Percentiles rank a stretch among this genome's conserved stretches.
Evolutionary conservation across 1,140 invertebrate genomes (phyloP).

Genomic region (Kradibia gibbosae): DNA sequence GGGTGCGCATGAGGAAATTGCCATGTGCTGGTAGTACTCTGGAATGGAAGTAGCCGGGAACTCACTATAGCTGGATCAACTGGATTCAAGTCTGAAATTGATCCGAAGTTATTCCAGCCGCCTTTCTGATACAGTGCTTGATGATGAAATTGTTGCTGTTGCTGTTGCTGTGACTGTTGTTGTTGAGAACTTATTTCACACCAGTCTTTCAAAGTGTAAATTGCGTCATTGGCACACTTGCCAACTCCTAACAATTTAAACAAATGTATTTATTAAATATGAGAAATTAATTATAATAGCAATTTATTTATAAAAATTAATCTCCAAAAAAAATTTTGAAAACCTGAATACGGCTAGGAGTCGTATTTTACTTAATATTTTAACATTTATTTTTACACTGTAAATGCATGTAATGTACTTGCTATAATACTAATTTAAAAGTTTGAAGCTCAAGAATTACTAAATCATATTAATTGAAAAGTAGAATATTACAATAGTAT

Average conservation of each 20-base stretch:
- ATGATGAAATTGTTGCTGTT: conserved; percentile 67
- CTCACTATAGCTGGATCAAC: conserved; percentile 91
- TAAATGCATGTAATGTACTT: no score
- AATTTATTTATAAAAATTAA: background rate
- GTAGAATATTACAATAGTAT: background rate
- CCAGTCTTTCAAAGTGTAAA: conserved; percentile 70
- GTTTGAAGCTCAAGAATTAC: background rate
- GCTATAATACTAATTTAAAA: background rate
- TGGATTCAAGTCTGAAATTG: conserved; percentile 83
- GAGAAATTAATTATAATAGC: background rate
- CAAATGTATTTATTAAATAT: background rate
- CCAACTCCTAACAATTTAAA: conserved; percentile 67
- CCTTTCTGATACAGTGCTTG: conserved; percentile 67
- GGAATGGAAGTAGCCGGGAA: conserved; percentile 75
- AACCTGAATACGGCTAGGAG: no score
- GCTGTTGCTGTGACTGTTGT: conserved; percentile 58
- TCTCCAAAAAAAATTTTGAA: no score
- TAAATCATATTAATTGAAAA: background rate
- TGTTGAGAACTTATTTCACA: conserved; percentile 68
- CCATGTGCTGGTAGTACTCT: conserved; percentile 67
- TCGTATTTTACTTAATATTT: no score
- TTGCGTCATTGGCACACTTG: conserved; percentile 71
- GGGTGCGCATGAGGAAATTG: conserved; percentile 69
- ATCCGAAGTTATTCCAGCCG: conserved; percentile 71
- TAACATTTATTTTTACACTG: no score